Conservation (phyloP, 2,888 invertebrate genomes). For the Alitta virens region DNA sequence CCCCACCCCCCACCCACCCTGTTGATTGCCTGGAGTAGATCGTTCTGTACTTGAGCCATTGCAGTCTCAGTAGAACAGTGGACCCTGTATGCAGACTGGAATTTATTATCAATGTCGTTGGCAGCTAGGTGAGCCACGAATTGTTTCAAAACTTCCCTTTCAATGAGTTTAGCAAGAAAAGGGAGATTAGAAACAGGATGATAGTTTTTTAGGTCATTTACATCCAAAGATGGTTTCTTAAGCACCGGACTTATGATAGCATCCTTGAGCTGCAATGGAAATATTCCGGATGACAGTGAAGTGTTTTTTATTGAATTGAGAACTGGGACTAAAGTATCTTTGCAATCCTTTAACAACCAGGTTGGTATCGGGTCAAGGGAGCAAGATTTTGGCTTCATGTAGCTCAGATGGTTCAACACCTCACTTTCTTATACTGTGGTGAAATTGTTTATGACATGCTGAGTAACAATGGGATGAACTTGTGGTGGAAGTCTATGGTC, state of each 20-base stretch:
- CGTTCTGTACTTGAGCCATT: neutral
- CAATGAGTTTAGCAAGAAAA: slow-evolving; percentile 3
- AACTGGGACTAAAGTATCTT: neutral
- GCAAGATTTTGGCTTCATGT: slow-evolving; percentile 1
- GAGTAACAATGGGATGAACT: neutral
- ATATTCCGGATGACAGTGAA: neutral
- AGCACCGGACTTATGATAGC: neutral
- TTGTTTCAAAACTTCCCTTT: slow-evolving; percentile 5
- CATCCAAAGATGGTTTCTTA: neutral
- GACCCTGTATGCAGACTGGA: slow-evolving; percentile 2
- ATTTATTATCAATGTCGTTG: neutral
- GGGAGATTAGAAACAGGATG: slow-evolving; percentile 6
- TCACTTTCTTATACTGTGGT: neutral
- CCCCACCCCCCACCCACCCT: neutral
- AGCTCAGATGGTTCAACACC: neutral
- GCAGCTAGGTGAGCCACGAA: neutral
- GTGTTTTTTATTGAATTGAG: neutral
- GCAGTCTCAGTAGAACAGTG: slow-evolving; percentile 7
- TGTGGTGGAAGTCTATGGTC: neutral
- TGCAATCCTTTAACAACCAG: slow-evolving; percentile 1
- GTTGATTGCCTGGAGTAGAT: neutral
- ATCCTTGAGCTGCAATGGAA: slow-evolving; percentile 1
- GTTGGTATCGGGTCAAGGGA: slow-evolving; percentile 5
- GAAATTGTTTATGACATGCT: neutral
- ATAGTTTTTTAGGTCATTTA: slow-evolving; percentile 4